These are phyloP conservation scores for Oligia fasciuncula DNA, from an alignment of 2,888 invertebrate species.

Conservation along the genomic window DNA sequence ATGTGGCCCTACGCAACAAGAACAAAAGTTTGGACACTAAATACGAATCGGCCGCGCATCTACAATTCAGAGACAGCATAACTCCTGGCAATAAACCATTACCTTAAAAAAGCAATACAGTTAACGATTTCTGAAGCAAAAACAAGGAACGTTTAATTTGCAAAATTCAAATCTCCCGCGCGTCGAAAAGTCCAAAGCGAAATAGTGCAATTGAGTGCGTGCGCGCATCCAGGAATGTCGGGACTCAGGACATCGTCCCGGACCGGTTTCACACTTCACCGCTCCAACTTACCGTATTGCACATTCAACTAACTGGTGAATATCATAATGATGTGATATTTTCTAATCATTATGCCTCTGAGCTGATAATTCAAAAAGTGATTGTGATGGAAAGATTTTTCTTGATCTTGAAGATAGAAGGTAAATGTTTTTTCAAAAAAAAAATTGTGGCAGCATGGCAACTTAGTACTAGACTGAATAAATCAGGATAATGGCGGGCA, in stretches of 20 bases:
- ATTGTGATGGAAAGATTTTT: neutral
- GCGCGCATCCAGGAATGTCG: constrained; percentile 84
- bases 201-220: constrained; percentile 74
- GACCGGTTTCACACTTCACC: constrained; percentile 81
- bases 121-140: constrained; percentile 34
- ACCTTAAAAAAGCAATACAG: constrained; percentile 42
- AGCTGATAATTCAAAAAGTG: neutral
- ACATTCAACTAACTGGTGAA: constrained; percentile 64
- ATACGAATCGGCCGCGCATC: constrained; percentile 28
- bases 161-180: constrained; percentile 53
- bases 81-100: constrained; percentile 39
- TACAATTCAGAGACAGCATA: constrained; percentile 48
- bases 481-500: neutral
- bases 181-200: constrained; percentile 71
- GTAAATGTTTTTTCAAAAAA: rapidly evolving
- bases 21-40: constrained; percentile 24
- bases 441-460: neutral
- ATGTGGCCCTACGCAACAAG: constrained; percentile 9
- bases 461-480: neutral
- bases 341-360: constrained; percentile 45
- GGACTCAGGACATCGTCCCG: constrained; percentile 84
- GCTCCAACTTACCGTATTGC: constrained; percentile 70
- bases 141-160: constrained; percentile 49
- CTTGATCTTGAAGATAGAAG: neutral
- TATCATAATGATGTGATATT: constrained; percentile 60